phyloP scores from a whole-genome alignment of 2,113 vertebrate genomes.

The Chamaea fasciata region DNA sequence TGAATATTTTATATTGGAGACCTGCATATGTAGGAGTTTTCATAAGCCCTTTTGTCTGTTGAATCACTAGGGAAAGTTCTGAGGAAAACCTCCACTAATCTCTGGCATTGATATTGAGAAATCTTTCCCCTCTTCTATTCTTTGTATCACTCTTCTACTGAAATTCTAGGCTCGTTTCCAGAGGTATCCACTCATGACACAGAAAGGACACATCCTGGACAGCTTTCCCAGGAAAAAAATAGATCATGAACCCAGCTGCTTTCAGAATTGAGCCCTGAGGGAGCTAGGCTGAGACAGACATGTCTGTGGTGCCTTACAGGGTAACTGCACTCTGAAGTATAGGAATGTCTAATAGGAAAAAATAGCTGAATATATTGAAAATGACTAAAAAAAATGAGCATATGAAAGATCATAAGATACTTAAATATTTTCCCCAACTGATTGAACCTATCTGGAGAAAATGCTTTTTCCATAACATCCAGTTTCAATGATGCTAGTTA shows the following conservation, averaged over 20 bases:
- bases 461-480: background rate
- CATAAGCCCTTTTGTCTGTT: accelerated
- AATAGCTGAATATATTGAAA: background rate
- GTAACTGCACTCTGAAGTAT: background rate
- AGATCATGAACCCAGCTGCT: background rate
- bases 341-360: background rate
- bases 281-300: background rate
- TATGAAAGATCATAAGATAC: background rate
- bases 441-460: background rate
- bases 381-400: background rate
- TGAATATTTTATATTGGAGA: background rate
- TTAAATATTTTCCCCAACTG: background rate
- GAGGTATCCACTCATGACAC: background rate
- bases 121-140: background rate
- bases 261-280: background rate
- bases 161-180: background rate
- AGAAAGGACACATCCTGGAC: background rate
- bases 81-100: background rate
- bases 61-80: background rate
- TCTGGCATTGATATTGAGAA: background rate
- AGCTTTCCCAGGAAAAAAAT: background rate
- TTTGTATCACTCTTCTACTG: background rate
- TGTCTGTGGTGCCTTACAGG: background rate
- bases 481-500: background rate
- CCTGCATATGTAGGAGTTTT: background rate